Base-by-base conservation (phyloP, 2,113 vertebrate genomes). In the Sinocyclocheilus anophthalmus region DNA sequence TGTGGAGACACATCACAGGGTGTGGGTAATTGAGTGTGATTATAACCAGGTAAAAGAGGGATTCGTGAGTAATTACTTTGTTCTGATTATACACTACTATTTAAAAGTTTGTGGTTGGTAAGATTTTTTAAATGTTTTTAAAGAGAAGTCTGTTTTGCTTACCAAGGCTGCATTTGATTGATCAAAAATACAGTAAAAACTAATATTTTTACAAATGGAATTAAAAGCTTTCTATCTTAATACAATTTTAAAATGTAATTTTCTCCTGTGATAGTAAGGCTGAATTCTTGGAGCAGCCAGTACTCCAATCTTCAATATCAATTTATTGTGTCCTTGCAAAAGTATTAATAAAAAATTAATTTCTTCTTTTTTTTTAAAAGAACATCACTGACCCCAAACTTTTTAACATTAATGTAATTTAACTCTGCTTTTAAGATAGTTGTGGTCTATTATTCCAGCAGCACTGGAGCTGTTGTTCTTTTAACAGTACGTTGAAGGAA, bases 391-490 rank as follows among this genome's bases (percentile, higher is more conserved):
- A 30, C 63, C 63, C 5, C 63, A 20, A 37, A 37, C 67, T 1
- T 69, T 18, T 9, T 37, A 20, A 37, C 16, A 9, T 7, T 8
- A 37, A 33, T 39, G 33, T 20, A 50, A 37, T 26, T 83, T 72
- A 39, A n/a, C 57, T 57, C 24, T 72, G 6, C n/a, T 50, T 20
- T 65, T 48, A 16, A 37, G 20, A 5, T 2, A n/a, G 13, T 30
- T 22, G 2, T 48, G 55, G 57, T 20, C 14, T 22, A 4, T 50
- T 42, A 42, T 79, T 61, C 20, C 61, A 61, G 81, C 37, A 83
- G 45, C 13, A 18, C 57, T n/a, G 8, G 20, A n/a, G 20, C 22
- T 90, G 14, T 88, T n/a, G 84, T 86, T 91, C 83, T 88, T 86
- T 61, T 75, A 69, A 76, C 22, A 9, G 30, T 48, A 24, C 8